A percentile compares a stretch with the other conserved stretches of the same genome.
These are phyloP conservation scores for Brachystomella parvula DNA, from an alignment of 1,140 invertebrate species.

Conservation along the genomic window DNA sequence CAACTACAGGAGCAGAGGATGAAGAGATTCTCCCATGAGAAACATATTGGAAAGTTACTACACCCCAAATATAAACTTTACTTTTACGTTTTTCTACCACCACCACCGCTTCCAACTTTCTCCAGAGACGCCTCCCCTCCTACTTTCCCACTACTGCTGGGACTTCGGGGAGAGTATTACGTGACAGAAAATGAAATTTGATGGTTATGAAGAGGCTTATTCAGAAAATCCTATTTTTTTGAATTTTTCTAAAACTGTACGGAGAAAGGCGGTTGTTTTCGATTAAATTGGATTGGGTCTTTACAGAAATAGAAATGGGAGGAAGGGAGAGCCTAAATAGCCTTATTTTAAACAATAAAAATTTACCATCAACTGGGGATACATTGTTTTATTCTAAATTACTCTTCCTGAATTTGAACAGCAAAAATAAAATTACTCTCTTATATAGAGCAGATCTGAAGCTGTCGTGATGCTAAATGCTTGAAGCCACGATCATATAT, in stretches of 20 bases:
- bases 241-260: background rate
- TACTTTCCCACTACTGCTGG: background rate
- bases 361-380: background rate
- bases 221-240: background rate
- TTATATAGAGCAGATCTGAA: too few relatives aligned
- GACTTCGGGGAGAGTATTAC: background rate
- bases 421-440: too few relatives aligned
- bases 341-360: background rate
- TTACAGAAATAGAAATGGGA: background rate
- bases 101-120: background rate
- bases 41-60: background rate
- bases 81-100: background rate
- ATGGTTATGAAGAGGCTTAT: conserved; percentile 6
- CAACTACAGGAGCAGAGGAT: background rate
- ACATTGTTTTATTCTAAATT: background rate
- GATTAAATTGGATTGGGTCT: too few relatives aligned
- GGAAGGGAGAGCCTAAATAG: background rate
- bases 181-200: conserved; percentile 8
- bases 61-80: background rate
- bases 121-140: background rate
- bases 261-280: background rate
- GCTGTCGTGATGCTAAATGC: too few relatives aligned
- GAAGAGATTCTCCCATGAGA: background rate
- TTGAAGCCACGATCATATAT: too few relatives aligned
- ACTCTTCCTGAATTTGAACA: too few relatives aligned